These are phyloP conservation scores for Corvus moneduloides DNA, from an alignment of 2,113 vertebrate genomes.

Conservation along the genomic window DNA sequence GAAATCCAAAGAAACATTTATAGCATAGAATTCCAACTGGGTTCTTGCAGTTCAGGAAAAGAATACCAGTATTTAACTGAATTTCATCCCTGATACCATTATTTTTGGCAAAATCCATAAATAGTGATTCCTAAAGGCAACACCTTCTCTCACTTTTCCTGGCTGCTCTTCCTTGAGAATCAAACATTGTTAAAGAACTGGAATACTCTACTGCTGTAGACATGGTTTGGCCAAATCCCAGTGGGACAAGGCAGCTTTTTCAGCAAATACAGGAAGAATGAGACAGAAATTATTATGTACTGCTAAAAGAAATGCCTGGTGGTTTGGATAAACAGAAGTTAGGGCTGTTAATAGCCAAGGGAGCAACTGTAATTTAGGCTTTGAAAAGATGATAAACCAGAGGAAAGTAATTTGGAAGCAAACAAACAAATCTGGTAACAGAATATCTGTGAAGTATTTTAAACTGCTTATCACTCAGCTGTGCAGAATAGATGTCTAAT, in stretches of 20 bases:
- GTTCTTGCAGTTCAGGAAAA: background rate
- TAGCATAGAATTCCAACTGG: background rate
- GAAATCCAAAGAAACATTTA: background rate
- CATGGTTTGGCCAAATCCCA: background rate
- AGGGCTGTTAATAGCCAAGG: background rate
- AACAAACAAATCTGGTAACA: background rate
- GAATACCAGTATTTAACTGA: background rate
- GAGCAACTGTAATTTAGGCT: background rate
- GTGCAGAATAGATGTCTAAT: background rate
- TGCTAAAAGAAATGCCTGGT: slow-evolving; percentile 24
- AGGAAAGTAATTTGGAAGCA: background rate
- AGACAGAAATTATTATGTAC: background rate
- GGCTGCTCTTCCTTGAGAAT: background rate
- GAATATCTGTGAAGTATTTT: background rate
- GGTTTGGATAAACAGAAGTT: slow-evolving; percentile 42
- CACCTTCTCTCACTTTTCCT: background rate
- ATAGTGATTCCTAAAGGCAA: background rate
- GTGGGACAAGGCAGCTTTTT: background rate
- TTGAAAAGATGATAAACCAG: slow-evolving; percentile 11
- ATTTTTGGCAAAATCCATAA: background rate
- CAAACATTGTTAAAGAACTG: background rate
- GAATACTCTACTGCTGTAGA: background rate
- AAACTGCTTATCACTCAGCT: background rate
- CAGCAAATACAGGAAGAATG: background rate
- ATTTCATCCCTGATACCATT: background rate